Base-by-base conservation (phyloP, 1,140 invertebrate genomes). In the Megalonaias nervosa region DNA sequence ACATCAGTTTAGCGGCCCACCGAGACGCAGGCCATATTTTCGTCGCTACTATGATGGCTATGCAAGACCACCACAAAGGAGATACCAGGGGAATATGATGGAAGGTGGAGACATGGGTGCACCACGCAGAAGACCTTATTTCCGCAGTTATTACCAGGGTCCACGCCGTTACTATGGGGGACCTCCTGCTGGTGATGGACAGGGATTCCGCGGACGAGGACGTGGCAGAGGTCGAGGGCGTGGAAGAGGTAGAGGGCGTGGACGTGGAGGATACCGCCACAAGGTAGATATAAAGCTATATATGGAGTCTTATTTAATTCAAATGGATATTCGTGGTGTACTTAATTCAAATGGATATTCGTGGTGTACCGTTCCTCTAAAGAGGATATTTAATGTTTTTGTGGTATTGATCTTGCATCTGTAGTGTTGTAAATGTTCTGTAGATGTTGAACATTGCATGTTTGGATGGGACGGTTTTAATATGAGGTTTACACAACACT, bases 211-310 rank as follows among this genome's bases (percentile, higher is more conserved):
- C 23, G 75, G 75, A 15, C 64, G 82, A 65, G 85, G 84, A 5
- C 73, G 84, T 58, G 83, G 83, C 1, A 77, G 85, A 23, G 85
- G 86, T 2, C 64, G 82, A 15, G 74, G 82, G 0, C 56, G 76
- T 38, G 68, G 75, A 5, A 16, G 74, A 60, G 68, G 76, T 26
- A 55, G 75, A 71, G 76, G 76, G 62, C 61, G 76, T 57, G 75
- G 75, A 64, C 70, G 68, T 58, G 69, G 65, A 0, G 69, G 76
- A 19, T 69, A 75, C 67, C 60, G 59, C 23, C 66, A 38, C 59
- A 75, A 60, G 74, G 74, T 75, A 64, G 2, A 66, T 13, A 56
- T 11, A 12, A 67, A 26, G 19, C 55, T 56, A 67, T 56, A 23
- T 2, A 31, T 74, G 38, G 6, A 48, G 38, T 48, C 38, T 48